Evolutionary conservation across 2,113 vertebrate genomes (phyloP).

Genomic region (Morphnarchus princeps): DNA sequence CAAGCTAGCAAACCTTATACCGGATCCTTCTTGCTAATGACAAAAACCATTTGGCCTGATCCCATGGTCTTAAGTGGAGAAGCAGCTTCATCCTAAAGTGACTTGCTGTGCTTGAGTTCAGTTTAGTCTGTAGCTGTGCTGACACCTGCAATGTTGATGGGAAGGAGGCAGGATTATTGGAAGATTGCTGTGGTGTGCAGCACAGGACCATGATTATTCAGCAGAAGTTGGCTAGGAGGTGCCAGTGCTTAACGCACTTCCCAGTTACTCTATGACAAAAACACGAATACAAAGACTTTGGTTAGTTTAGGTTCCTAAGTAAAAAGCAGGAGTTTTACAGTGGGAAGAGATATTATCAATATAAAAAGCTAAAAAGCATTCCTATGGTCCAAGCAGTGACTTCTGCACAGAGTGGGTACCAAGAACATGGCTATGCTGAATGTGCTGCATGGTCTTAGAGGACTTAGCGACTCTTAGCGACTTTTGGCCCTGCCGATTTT

Average conservation of each 20-base stretch:
- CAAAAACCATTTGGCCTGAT: neutral
- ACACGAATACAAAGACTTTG: neutral
- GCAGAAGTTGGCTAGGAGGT: neutral
- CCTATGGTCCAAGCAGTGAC: neutral
- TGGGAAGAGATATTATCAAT: neutral
- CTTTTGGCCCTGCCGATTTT: neutral
- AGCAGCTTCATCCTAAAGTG: neutral
- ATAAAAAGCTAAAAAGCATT: neutral
- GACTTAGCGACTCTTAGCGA: neutral
- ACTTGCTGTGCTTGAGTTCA: neutral
- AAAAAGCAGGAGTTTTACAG: neutral
- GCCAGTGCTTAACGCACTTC: neutral
- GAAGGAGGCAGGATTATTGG: neutral
- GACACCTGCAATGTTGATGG: neutral
- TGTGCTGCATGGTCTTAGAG: neutral
- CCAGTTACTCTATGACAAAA: neutral
- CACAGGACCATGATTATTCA: neutral
- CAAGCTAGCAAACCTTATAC: neutral
- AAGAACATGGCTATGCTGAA: neutral
- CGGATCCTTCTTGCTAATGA: neutral
- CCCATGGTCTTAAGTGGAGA: neutral
- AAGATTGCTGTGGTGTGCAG: neutral
- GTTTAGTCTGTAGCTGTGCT: neutral
- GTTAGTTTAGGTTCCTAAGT: neutral
- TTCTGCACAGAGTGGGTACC: neutral